Evolutionary conservation across 2,888 invertebrate genomes (phyloP), one percentile per base, ranked within the genome.

Genomic region (Lasioglossum morio): DNA sequence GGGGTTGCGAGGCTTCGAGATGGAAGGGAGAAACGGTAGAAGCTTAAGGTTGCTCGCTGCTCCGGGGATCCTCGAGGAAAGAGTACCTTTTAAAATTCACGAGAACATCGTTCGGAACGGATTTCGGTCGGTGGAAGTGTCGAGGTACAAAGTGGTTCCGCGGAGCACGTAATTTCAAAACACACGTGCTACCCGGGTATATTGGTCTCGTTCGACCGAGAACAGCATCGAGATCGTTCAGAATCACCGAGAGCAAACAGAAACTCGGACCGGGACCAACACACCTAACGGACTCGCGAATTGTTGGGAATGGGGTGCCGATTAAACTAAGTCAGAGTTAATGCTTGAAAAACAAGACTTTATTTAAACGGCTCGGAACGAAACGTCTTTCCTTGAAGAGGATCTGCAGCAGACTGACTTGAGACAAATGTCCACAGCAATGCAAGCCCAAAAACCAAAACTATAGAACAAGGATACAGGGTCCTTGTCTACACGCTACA

Each of bases 31-130:
- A n/a, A 30, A 16, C 14, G 37, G 46, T 34, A 12, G 76, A 53
- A 75, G 80, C 70, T 80, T 78, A 84, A 76, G 46, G 66, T 63
- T 46, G 34, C 57, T 37, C 48, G 37, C 69, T 37, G 74, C 43
- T 40, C 1, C 10, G 27, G 63, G 37, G 23, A 69, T 70, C 69
- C 37, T 72, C 40, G 46, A n/a, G 37, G 34, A 34, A 19, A 37
- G 75, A 79, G 73, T 27, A 73, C 78, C 77, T 70, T 88, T 88
- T 88, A 88, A 88, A 88, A 88, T 88, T 88, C 84, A 82, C 66
- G 84, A 76, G 85, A 82, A 87, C 79, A 82, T 81, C 74, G 85
- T 66, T 72, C 79, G 75, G 75, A 78, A 77, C 72, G 85, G 87
- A 88, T 87, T 88, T 88, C 79, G 72, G 43, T 43, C 37, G 74